Conservation (phyloP, 2,797 vertebrate genomes). For the Melanotaenia maccullochi region DNA sequence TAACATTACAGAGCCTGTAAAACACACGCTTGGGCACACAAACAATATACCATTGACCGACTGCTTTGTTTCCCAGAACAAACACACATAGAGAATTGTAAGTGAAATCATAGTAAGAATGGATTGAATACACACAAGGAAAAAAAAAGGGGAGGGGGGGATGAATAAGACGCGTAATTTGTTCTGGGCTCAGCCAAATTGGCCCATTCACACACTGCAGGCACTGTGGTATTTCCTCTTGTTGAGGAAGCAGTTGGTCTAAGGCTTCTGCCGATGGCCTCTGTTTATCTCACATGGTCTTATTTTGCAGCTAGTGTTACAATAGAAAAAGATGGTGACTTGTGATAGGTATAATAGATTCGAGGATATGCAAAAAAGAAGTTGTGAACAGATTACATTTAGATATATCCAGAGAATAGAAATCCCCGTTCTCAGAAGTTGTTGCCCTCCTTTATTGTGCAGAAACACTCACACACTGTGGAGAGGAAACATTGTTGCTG, state of each 20-base stretch:
- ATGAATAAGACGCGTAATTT: conserved; percentile 58
- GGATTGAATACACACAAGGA: conserved; percentile 59
- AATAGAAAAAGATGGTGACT: conserved; percentile 58
- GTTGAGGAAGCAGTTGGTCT: conserved; percentile 52
- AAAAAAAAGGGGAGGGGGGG: conserved; percentile 9
- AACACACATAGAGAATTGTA: conserved; percentile 64
- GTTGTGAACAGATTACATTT: conserved; percentile 39
- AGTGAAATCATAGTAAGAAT: conserved; percentile 71
- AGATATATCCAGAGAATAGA: conserved; percentile 37
- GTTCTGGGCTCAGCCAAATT: conserved; percentile 59
- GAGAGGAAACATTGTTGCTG: conserved; percentile 36
- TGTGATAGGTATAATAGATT: conserved; percentile 63
- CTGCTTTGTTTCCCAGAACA: conserved; percentile 76
- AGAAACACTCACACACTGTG: conserved; percentile 27
- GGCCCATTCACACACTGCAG: conserved; percentile 56
- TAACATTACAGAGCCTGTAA: conserved; percentile 66
- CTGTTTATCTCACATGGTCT: conserved; percentile 58
- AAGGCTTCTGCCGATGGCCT: conserved; percentile 54
- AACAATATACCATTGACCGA: conserved; percentile 74
- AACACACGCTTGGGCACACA: conserved; percentile 50
- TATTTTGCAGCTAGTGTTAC: conserved; percentile 43
- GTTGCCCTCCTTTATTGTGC: conserved; percentile 57
- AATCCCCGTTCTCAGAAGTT: conserved; percentile 32
- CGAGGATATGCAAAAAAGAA: conserved; percentile 50
- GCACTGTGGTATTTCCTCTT: conserved; percentile 58